Base-by-base conservation (phyloP, 2,113 vertebrate species). In the human (Homo sapiens) region DNA sequence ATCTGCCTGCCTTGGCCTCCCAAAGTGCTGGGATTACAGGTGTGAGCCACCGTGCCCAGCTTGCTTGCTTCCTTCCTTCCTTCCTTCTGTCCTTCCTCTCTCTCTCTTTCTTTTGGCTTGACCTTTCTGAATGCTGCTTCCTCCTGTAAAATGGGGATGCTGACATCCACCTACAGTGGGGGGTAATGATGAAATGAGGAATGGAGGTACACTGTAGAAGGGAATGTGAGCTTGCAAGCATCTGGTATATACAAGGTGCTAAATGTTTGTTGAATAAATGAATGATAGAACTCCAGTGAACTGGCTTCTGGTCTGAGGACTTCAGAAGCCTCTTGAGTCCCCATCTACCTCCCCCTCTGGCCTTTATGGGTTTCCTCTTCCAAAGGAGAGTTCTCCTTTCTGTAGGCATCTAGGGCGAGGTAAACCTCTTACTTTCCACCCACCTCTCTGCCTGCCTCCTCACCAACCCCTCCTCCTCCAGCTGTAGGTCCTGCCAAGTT, bases 41-140 rank as follows among this genome's bases (percentile, higher is more conserved):
- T 55, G 52, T 20, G 17, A 7, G 52, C 52, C 52, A 55, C 52
- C 1, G 50, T 0, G 1, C 50, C 50, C 4, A 16, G 50, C 16
- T 16, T 52, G 4, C 1, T 52, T 1, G 1, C 5, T 52, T 52
- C 1, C 48, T 12, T 50, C 50, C 14, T 16, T 52, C 50, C 14
- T 4, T 52, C 50, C 4, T 5, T 52, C 50, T 5, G 5, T 18
- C 52, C 50, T 17, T 14, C 14, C 50, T 52, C 5, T 52, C 50
- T 17, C 17, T 17, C 52, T 40, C 17, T 18, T 18, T 18, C 64
- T 64, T 64, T 32, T 64, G 38, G 27, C 64, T 75, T 59, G 40
- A 66, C 61, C 30, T 57, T 90, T 61, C 50, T 43, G n/a, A 43
- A 80, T 3, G 40, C 82, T 75, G 13, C 38, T 80, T 55, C 70